Conservation (phyloP, 2,113 vertebrate genomes). For the Lepus europaeus region DNA sequence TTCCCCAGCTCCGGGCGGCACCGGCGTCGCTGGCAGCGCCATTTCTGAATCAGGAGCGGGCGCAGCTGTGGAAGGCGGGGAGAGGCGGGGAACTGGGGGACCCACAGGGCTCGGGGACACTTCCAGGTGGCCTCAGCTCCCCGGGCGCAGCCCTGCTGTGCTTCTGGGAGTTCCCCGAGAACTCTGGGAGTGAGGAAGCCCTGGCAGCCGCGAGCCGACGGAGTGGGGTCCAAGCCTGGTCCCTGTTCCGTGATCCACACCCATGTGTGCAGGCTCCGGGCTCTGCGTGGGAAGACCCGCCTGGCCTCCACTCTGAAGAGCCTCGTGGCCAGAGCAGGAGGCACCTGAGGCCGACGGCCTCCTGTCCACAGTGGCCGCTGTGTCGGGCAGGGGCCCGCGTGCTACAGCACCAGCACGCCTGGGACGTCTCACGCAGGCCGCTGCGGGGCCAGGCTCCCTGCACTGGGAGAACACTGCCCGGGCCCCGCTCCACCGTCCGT, state of each 20-base stretch:
- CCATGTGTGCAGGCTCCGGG: neutral
- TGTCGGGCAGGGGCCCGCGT: no score
- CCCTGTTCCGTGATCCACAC: no score
- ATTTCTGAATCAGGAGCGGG: neutral
- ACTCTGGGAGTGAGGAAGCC: no score
- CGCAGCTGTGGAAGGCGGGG: neutral
- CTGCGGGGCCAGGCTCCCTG: no score
- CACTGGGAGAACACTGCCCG: neutral
- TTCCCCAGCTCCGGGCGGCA: neutral
- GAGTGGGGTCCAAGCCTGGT: no score
- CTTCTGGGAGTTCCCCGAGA: rapidly evolving
- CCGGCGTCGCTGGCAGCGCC: neutral
- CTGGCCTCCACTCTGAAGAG: no score
- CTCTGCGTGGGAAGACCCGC: neutral
- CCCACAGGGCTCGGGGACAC: neutral
- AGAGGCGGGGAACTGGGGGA: neutral
- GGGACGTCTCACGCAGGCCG: no score
- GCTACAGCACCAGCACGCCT: rapidly evolving
- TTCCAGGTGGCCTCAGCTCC: neutral
- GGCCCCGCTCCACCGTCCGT: neutral
- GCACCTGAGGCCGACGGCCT: rapidly evolving
- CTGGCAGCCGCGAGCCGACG: rapidly evolving
- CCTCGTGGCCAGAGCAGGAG: neutral
- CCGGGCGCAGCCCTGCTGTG: rapidly evolving
- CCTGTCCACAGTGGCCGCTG: neutral